These are phyloP conservation scores for Antechinus flavipes DNA, from an alignment of 2,113 vertebrate species.

Conservation along the genomic window DNA sequence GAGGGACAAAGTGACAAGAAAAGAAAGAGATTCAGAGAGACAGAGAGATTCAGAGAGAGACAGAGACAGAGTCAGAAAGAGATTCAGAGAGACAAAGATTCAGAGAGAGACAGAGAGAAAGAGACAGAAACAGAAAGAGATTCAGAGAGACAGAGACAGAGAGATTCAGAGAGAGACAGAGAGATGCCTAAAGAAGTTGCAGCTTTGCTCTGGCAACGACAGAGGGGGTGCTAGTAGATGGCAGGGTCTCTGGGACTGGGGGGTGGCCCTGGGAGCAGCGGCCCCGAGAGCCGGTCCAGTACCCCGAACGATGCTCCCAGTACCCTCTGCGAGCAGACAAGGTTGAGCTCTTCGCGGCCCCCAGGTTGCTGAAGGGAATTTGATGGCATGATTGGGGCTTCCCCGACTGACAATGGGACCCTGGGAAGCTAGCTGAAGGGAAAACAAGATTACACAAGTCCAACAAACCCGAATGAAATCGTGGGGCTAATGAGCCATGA, in stretches of 20 bases:
- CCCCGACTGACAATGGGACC: constrained; percentile 77
- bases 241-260: neutral
- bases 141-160: no score
- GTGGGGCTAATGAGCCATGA: constrained; percentile 82
- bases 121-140: neutral
- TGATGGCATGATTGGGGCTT: constrained; percentile 78
- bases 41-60: neutral
- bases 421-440: constrained; percentile 82
- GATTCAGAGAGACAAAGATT: neutral
- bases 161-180: neutral
- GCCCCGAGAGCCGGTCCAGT: neutral
- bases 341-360: constrained; percentile 57
- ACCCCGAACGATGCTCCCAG: neutral
- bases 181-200: rapidly evolving
- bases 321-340: constrained; percentile 64
- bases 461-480: constrained; percentile 78
- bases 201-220: rapidly evolving
- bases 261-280: neutral
- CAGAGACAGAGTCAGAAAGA: neutral
- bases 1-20: no score
- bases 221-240: neutral
- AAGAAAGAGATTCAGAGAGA: no score
- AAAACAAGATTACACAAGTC: constrained; percentile 87
- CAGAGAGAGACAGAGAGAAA: no score
- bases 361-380: constrained; percentile 73